Base-by-base conservation (phyloP, 2,888 invertebrate genomes). In the Thymelicus sylvestris region DNA sequence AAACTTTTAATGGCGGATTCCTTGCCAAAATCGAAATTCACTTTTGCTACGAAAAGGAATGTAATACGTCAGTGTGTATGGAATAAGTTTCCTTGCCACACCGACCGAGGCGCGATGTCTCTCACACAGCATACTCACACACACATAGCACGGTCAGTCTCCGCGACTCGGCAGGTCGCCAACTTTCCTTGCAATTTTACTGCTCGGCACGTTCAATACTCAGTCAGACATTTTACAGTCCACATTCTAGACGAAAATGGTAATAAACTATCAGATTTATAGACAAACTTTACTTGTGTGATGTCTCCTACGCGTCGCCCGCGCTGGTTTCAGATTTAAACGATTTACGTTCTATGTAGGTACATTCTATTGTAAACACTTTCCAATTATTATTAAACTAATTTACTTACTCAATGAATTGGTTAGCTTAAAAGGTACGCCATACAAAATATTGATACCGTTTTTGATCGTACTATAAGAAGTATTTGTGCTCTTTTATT, bases 161-260 rank as follows among this genome's bases (percentile, higher is more conserved):
- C 75, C 78, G 83, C 81, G 80, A 81, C 79, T 78, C 91, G 92
- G 92, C 87, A 59, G 60, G 31, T 55, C 60, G 88, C 92, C 93
- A 91, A 88, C 83, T 87, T 91, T 87, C 86, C 87, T 83, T 89
- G 89, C 89, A 86, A 84, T 87, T 88, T 89, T 86, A 88, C 86
- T 82, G 84, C 79, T 79, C 74, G 78, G 80, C 76, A 80, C 80
- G 82, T 81, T 86, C 84, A 82, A 87, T 86, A 85, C 84, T 77
- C 78, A 80, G 84, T 77, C 78, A 80, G 84, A 86, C 83, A 83
- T 86, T 89, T 87, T 83, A 85, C 87, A 87, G 87, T 81, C 83
- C 80, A 80, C 80, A 83, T 85, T 83, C 86, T 88, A 84, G 83
- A 86, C 85, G 82, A 82, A 81, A 81, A 88, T 84, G 86, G 89